Conservation (phyloP, 1,140 invertebrate species). For the Euglossa dilemma region DNA sequence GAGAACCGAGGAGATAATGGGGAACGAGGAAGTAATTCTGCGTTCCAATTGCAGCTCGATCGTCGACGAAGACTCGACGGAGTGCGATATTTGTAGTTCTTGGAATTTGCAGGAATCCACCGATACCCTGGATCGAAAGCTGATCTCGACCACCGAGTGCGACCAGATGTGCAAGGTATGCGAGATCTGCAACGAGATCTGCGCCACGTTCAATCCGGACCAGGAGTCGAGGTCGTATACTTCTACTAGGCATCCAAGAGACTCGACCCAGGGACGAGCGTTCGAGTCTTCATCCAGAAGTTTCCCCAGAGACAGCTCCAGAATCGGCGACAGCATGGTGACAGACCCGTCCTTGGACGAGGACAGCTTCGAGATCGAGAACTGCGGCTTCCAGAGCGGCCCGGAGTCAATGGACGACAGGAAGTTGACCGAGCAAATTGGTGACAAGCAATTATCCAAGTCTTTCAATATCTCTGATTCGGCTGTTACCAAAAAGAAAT, state of each 20-base stretch:
- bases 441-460: conserved; percentile 7
- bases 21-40: conserved; percentile 71
- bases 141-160: conserved; percentile 21
- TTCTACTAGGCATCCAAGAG: not conserved
- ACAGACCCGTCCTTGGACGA: conserved; percentile 61
- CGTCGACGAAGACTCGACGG: conserved; percentile 74
- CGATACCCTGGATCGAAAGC: conserved; percentile 58
- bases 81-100: conserved; percentile 80
- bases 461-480: conserved; percentile 24
- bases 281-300: conserved; percentile 22
- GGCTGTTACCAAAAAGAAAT: conserved; percentile 19
- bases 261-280: not conserved
- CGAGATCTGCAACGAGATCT: conserved; percentile 78
- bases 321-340: conserved; percentile 12
- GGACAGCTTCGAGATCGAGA: conserved; percentile 73
- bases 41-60: conserved; percentile 77
- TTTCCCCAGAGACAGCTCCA: conserved; percentile 36
- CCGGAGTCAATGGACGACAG: conserved; percentile 35
- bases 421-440: not conserved
- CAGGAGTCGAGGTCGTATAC: conserved; percentile 36
- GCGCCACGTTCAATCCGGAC: conserved; percentile 55
- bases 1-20: conserved; percentile 48
- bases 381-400: conserved; percentile 61
- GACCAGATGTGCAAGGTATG: conserved; percentile 74
- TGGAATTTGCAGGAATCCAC: conserved; percentile 71